Evolutionary conservation across 2,113 vertebrate species (phyloP), one percentile per base, ranked within the genome.

Genomic region (Clupea harengus): DNA sequence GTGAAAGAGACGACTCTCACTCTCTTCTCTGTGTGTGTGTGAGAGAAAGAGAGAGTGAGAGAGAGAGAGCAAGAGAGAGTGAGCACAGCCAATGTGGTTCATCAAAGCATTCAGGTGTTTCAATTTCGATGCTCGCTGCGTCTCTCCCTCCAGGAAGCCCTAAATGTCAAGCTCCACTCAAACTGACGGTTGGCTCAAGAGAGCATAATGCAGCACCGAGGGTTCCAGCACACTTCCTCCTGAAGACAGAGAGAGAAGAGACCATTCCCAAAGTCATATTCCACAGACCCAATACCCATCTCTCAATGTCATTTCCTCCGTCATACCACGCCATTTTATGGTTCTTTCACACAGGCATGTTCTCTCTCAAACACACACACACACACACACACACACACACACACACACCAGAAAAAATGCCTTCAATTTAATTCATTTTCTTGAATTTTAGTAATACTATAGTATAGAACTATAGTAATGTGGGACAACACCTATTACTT

Each of bases 181-280:
- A 17, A 39, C 72, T 39, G 72, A 78, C 4, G 28, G 67, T 17
- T 32, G 67, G 11, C 28, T 75, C 67, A 39, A 17, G 28, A 39
- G 67, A 75, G 25, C 28, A 78, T 39, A 10, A 15, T 32, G 11
- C 72, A 78, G 72, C 4, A 10, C 2, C 17, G 25, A 11, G 72
- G 72, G 72, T 78, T 78, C 72, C 15, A 78, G 10, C 25, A 78
- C 72, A 15, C 44, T 7, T 89, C 83, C 47, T 88, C 85, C 72
- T 32, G n/a, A 32, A 17, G 13, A 78, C 4, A 39, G 13, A 39
- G 72, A 39, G 25, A 32, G 28, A 39, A 78, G 2, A 78, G 13
- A 78, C 28, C 32, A 18, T 15, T 78, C 39, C 28, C 28, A 32
- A 39, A 11, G 15, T 32, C 10, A 32, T 39, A 78, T 39, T 78